Conservation (phyloP, 2,113 vertebrate species). For the cattle (Bos taurus) region ARS-UCD2.0 NC_037332.1:22841001-22841500, state of each 20-base stretch:
- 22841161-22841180: not conserved
- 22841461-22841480: not conserved
- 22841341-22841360: not conserved
- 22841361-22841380: not conserved
- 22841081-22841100: not conserved
- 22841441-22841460: not conserved
- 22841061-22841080: not conserved
- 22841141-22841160: not conserved
- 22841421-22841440: not conserved
- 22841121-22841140: not conserved
- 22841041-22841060: not conserved
- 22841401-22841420: not conserved
- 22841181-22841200: not conserved
- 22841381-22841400: not conserved
- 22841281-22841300: not conserved
- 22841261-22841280: not conserved
- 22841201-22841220: not conserved
- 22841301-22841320: not conserved
- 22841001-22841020: not conserved
- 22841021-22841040: not conserved
- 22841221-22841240: not conserved
- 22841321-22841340: slow-evolving; percentile 9
- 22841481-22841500: not conserved
- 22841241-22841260: not conserved
- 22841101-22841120: not conserved